A percentile compares a stretch with the other conserved stretches of the same genome.
These are phyloP conservation scores for Sebastiscus albofasciatus DNA, from an alignment of 2,797 vertebrate genomes.

Conservation along the genomic window DNA sequence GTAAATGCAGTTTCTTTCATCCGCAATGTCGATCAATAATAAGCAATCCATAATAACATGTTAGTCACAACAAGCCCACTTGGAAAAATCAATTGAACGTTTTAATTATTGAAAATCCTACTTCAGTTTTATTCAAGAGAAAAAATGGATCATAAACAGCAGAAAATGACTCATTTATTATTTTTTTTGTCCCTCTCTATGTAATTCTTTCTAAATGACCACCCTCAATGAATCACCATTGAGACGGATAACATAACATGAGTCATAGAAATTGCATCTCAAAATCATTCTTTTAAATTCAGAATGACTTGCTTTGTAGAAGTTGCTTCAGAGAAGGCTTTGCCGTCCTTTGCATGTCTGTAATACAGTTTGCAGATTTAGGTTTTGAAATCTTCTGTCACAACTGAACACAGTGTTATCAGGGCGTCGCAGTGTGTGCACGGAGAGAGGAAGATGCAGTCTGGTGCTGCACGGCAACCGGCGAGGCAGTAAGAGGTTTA, in stretches of 20 bases:
- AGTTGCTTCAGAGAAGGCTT: background rate
- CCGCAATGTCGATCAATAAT: background rate
- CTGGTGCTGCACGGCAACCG: conserved; percentile 1
- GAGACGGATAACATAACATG: background rate
- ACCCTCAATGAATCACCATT: background rate
- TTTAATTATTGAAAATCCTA: background rate
- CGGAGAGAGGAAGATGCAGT: background rate
- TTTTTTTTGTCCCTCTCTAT: background rate
- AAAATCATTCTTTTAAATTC: background rate
- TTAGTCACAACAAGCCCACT: background rate
- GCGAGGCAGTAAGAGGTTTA: background rate
- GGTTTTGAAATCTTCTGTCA: background rate
- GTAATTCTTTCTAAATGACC: background rate
- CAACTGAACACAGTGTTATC: background rate
- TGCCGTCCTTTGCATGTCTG: background rate
- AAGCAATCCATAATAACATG: background rate
- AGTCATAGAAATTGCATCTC: background rate
- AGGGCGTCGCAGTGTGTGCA: background rate
- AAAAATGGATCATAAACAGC: background rate
- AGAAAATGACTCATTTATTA: background rate
- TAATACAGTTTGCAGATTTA: background rate
- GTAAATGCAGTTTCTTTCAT: background rate
- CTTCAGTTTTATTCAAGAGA: background rate
- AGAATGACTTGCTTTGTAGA: background rate
- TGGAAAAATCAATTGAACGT: background rate